phyloP scores from a whole-genome alignment of 2,113 vertebrate genomes.

The Herpetotheres cachinnans region DNA sequence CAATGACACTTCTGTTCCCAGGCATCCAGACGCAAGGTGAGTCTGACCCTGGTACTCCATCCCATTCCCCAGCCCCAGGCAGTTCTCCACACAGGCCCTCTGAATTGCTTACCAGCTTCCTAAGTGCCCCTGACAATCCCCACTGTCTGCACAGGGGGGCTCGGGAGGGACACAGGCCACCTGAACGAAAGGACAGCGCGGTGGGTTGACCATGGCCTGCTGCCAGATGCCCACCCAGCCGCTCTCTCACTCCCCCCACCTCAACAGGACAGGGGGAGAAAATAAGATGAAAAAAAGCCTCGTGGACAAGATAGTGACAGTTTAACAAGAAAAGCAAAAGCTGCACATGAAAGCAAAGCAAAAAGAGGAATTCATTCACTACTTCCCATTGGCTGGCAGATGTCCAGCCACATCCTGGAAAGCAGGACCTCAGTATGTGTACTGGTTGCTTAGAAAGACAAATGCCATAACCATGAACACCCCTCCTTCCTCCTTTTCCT shows the following conservation, averaged over 20 bases:
- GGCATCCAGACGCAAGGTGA: neutral
- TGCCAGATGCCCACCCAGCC: neutral
- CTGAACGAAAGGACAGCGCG: neutral
- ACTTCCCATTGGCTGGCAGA: neutral
- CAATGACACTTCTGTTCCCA: neutral
- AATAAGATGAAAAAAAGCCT: neutral
- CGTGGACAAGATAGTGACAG: neutral
- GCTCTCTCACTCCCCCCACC: neutral
- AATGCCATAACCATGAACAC: rapidly evolving
- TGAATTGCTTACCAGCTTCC: neutral
- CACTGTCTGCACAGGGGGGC: neutral
- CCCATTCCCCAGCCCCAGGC: neutral
- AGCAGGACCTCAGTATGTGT: neutral
- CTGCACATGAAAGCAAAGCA: neutral
- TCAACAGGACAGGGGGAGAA: neutral
- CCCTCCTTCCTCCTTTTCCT: neutral
- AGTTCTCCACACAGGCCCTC: neutral
- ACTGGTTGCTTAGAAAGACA: neutral
- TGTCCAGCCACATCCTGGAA: neutral
- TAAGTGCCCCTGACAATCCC: neutral
- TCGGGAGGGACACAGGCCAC: neutral
- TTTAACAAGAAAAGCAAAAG: neutral
- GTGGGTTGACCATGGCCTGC: neutral
- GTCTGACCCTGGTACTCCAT: neutral
- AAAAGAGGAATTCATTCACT: neutral